phyloP scores from a whole-genome alignment of 2,113 vertebrate genomes.

The Hiodon tergisus region DNA sequence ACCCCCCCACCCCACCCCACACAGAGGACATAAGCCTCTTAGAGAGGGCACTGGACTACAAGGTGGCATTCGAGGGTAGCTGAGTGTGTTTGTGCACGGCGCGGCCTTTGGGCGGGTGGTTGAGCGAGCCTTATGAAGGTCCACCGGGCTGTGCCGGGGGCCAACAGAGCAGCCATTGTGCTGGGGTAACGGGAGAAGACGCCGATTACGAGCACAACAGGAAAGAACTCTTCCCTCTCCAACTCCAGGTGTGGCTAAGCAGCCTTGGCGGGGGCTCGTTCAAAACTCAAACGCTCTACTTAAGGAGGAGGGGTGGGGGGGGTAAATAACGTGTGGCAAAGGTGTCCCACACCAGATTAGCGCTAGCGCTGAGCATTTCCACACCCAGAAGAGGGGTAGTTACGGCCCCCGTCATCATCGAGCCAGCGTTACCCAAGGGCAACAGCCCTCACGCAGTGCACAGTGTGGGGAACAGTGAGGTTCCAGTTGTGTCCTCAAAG shows the following conservation, averaged over 20 bases:
- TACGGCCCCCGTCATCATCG: background rate
- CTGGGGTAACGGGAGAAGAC: constrained; percentile 50
- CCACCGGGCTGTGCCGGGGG: constrained; percentile 29
- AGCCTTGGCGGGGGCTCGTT: constrained; percentile 40
- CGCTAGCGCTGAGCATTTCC: background rate
- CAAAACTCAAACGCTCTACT: constrained; percentile 49
- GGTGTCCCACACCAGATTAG: background rate
- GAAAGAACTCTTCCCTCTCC: constrained; percentile 49
- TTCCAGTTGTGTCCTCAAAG: background rate
- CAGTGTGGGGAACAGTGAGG: no score
- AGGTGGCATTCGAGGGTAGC: constrained; percentile 15
- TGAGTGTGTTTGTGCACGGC: constrained; percentile 26
- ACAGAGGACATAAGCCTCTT: constrained; percentile 58
- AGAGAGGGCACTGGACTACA: constrained; percentile 29
- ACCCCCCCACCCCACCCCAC: constrained; percentile 23
- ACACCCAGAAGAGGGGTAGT: background rate
- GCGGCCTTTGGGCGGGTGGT: constrained; percentile 27
- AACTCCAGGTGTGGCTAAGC: constrained; percentile 41
- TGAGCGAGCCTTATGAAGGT: constrained; percentile 29
- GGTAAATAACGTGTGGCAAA: constrained; percentile 19
- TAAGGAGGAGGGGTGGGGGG: constrained; percentile 20
- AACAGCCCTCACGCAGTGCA: no score
- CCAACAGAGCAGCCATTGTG: constrained; percentile 55
- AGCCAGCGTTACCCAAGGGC: background rate
- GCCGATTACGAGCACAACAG: constrained; percentile 53